phyloP scores from a whole-genome alignment of 2,888 invertebrate species.

The Melikaiella ostensackeni region DNA sequence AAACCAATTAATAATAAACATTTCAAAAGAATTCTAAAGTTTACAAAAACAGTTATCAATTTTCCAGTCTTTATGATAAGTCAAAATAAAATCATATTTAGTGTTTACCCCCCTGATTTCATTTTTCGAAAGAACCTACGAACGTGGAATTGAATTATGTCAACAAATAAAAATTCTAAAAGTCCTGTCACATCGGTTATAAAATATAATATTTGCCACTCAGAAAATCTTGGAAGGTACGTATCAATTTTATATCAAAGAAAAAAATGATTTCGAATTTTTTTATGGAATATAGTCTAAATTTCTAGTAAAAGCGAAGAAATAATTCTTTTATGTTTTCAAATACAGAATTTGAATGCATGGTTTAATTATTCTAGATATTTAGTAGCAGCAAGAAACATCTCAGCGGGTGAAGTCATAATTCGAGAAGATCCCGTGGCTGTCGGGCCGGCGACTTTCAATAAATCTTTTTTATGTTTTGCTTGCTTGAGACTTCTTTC shows the following conservation, averaged over 20 bases:
- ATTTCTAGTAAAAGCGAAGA: not conserved
- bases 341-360: not conserved
- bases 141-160: not conserved
- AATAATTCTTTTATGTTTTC: not conserved
- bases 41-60: not conserved
- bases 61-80: not conserved
- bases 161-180: not conserved
- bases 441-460: slow-evolving; percentile 81
- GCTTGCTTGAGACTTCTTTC: slow-evolving; percentile 66
- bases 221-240: slow-evolving; percentile 20
- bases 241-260: not conserved
- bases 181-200: not conserved
- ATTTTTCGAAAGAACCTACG: no score
- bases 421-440: slow-evolving; percentile 86
- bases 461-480: slow-evolving; percentile 66
- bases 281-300: not conserved
- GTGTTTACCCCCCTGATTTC: not conserved
- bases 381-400: slow-evolving; percentile 83
- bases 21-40: not conserved
- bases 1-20: not conserved
- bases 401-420: slow-evolving; percentile 85
- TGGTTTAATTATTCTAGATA: slow-evolving; percentile 77
- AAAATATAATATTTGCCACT: slow-evolving; percentile 15
- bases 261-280: not conserved
- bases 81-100: not conserved